A percentile compares a stretch with the other conserved stretches of the same genome.
Conservation (phyloP, 2,113 vertebrate species). For the Gallinago paraguaiae region DNA sequence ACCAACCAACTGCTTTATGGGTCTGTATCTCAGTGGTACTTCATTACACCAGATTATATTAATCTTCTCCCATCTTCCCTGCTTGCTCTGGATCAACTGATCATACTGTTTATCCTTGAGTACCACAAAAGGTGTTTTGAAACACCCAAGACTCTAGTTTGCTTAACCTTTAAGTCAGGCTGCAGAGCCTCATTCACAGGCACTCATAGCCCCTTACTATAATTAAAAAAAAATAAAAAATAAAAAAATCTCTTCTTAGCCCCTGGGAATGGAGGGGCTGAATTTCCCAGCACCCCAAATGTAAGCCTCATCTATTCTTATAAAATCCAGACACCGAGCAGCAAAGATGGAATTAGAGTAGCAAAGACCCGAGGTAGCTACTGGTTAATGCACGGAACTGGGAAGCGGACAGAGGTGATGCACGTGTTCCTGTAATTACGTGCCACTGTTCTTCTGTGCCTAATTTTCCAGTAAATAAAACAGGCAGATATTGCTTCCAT, state of each 20-base stretch:
- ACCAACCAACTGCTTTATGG: not conserved
- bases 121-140: not conserved
- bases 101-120: not conserved
- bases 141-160: not conserved
- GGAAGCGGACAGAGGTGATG: not conserved
- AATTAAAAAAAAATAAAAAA: not conserved
- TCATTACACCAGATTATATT: not conserved
- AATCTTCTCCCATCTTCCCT: not conserved
- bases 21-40: not conserved
- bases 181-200: not conserved
- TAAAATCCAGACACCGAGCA: not conserved
- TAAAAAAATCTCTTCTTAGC: not conserved
- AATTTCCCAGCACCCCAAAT: not conserved
- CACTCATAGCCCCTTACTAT: not conserved
- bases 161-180: not conserved
- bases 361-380: not conserved
- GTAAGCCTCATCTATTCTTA: not conserved
- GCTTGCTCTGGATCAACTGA: not conserved
- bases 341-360: not conserved
- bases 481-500: not conserved
- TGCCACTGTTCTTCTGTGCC: not conserved
- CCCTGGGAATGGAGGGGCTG: not conserved
- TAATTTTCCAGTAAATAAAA: not conserved
- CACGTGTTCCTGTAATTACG: not conserved
- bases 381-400: fast-evolving